Conservation (phyloP, 2,888 invertebrate genomes). For the Automeris io region DNA sequence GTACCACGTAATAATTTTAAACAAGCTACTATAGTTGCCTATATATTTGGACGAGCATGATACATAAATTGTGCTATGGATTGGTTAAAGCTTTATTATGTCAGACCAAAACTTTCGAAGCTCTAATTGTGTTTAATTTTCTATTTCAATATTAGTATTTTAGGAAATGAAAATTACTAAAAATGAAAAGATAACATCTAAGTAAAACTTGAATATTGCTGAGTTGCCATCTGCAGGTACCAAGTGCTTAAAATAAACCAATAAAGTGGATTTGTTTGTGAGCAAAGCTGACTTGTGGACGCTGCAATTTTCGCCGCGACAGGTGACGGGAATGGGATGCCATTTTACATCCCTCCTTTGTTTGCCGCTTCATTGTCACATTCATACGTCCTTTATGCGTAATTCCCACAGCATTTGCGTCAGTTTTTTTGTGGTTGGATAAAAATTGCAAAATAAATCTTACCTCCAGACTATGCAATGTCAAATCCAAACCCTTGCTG, state of each 20-base stretch:
- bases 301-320: conserved; percentile 36
- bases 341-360: conserved; percentile 20
- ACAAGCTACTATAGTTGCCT: too few species aligned
- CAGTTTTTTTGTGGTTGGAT: conserved; percentile 4
- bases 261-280: conserved; percentile 21
- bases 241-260: conserved; percentile 18
- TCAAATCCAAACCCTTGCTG: not conserved
- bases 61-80: too few species aligned
- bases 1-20: too few species aligned
- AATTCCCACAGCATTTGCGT: conserved; percentile 12
- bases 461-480: conserved; percentile 1
- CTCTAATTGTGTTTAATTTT: too few species aligned
- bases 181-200: too few species aligned
- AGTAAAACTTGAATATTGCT: too few species aligned
- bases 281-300: conserved; percentile 29
- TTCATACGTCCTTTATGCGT: conserved; percentile 19
- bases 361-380: conserved; percentile 21
- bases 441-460: not conserved
- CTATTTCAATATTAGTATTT: too few species aligned
- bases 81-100: too few species aligned
- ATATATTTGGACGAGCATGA: too few species aligned
- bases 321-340: conserved; percentile 27
- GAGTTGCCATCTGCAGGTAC: too few species aligned
- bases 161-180: too few species aligned
- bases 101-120: too few species aligned